phyloP scores from a whole-genome alignment of 2,113 vertebrate genomes.

The Oreochromis aureus region DNA sequence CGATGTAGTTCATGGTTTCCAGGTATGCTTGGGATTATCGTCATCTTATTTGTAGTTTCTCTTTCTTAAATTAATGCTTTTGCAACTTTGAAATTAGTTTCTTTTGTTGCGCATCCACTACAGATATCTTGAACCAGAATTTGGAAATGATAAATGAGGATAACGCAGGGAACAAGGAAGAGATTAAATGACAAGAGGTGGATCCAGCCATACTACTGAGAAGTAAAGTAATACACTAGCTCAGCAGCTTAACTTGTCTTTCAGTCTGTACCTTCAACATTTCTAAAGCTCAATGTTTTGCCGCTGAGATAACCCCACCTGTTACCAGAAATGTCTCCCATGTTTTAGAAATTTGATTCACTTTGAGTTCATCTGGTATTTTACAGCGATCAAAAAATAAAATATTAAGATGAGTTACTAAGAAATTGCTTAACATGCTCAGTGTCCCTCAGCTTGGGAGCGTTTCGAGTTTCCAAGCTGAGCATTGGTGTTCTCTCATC shows the following conservation, averaged over 20 bases:
- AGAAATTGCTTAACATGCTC: neutral
- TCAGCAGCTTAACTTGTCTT: neutral
- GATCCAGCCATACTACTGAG: neutral
- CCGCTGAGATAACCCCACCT: neutral
- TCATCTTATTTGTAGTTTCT: neutral
- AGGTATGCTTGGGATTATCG: neutral
- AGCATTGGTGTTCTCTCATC: neutral
- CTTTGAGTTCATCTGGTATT: neutral
- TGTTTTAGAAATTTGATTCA: neutral
- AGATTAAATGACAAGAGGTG: neutral
- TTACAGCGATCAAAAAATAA: neutral
- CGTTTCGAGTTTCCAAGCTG: neutral
- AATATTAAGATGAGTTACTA: neutral
- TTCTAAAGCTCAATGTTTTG: neutral
- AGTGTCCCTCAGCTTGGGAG: neutral
- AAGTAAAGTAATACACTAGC: neutral
- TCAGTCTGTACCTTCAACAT: neutral
- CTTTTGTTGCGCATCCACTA: neutral
- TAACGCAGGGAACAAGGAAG: neutral
- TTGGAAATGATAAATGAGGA: neutral
- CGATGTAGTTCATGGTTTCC: neutral
- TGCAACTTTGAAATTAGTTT: slow-evolving; percentile 19
- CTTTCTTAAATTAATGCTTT: neutral
- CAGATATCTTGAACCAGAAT: neutral
- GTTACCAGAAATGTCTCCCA: neutral